Conservation (phyloP, 2,113 vertebrate genomes). For the Loxodonta africana region DNA sequence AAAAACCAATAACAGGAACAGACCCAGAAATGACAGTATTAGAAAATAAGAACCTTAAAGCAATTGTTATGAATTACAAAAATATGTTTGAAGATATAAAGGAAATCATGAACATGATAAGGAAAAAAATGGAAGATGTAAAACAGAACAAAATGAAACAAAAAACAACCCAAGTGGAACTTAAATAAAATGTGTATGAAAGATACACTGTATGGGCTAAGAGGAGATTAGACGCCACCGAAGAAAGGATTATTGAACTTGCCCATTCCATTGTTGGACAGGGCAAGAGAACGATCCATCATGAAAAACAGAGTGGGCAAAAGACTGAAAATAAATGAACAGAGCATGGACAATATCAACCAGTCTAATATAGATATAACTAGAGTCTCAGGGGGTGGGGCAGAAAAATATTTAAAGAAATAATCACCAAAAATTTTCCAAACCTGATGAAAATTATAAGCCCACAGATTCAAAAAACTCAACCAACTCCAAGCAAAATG, state of each 20-base stretch:
- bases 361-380: not conserved
- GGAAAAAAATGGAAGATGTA: not conserved
- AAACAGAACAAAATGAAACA: not conserved
- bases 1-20: not conserved
- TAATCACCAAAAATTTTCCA: not conserved
- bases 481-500: not conserved
- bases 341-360: not conserved
- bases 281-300: not conserved
- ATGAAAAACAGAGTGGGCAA: not conserved
- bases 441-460: not conserved
- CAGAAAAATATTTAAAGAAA: not conserved
- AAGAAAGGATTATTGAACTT: not conserved
- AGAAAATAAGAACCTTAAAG: not conserved
- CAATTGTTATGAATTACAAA: not conserved
- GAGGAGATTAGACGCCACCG: not conserved
- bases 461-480: not conserved
- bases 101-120: not conserved
- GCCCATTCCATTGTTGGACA: not conserved
- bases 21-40: not conserved
- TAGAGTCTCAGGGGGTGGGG: not conserved
- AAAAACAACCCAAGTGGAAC: not conserved
- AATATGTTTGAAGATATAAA: not conserved
- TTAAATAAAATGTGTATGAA: not conserved
- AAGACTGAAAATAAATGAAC: not conserved
- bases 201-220: not conserved